These are phyloP conservation scores for Ctenopoma multispine DNA, from an alignment of 2,797 vertebrate genomes.

Conservation along the genomic window DNA sequence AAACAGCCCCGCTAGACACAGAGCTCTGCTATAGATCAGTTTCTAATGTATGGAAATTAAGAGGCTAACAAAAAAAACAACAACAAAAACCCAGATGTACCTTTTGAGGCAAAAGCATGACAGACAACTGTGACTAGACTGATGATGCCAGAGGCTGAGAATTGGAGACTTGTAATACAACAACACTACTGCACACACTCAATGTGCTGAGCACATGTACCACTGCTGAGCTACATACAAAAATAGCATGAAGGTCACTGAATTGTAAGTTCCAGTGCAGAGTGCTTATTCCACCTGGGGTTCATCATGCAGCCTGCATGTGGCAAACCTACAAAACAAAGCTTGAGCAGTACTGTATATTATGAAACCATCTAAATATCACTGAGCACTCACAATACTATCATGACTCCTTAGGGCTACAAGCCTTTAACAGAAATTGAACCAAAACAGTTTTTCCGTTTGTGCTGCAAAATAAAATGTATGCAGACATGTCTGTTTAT, in stretches of 20 bases:
- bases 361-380: slow-evolving; percentile 29
- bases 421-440: slow-evolving; percentile 24
- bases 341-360: slow-evolving; percentile 20
- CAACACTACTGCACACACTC: slow-evolving; percentile 19
- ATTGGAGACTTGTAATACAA: slow-evolving; percentile 28
- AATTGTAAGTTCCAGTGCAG: slow-evolving; percentile 12
- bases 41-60: slow-evolving; percentile 68
- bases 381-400: slow-evolving; percentile 36
- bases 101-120: slow-evolving; percentile 51
- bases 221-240: slow-evolving; percentile 14
- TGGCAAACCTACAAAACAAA: slow-evolving; percentile 39
- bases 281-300: slow-evolving; percentile 33
- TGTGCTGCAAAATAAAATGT: slow-evolving; percentile 33
- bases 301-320: slow-evolving; percentile 39
- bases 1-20: slow-evolving; percentile 32
- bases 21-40: slow-evolving; percentile 54
- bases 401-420: slow-evolving; percentile 48
- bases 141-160: slow-evolving; percentile 46
- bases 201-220: slow-evolving; percentile 13
- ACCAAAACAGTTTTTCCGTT: slow-evolving; percentile 24
- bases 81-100: slow-evolving; percentile 28
- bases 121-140: slow-evolving; percentile 54
- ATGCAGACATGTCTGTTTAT: slow-evolving; percentile 42
- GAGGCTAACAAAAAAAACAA: slow-evolving; percentile 33
- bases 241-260: slow-evolving; percentile 46